Evolutionary conservation across 2,888 invertebrate genomes (phyloP).

Genomic region (Cephus sareptanus): DNA sequence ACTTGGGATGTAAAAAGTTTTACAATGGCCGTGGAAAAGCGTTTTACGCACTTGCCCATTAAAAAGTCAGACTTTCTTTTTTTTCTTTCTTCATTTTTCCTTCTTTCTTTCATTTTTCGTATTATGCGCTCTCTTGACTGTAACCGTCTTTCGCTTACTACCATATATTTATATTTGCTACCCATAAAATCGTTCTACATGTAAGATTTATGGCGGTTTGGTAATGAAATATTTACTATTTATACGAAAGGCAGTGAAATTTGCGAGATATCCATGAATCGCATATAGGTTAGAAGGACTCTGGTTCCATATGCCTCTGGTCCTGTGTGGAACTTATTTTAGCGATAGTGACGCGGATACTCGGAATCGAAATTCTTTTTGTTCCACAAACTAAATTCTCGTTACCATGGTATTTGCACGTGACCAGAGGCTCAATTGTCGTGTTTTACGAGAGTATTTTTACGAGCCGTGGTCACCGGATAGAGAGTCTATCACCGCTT

Average conservation of each 20-base stretch:
- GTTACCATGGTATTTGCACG: slow-evolving; percentile 35
- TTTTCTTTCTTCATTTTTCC: background rate
- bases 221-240: background rate
- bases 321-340: background rate
- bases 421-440: slow-evolving; percentile 31
- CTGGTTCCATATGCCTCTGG: background rate
- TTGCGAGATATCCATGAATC: background rate
- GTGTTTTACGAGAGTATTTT: slow-evolving; percentile 39
- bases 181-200: background rate
- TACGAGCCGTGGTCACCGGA: slow-evolving; percentile 26
- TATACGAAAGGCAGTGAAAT: background rate
- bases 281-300: background rate
- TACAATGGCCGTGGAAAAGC: background rate
- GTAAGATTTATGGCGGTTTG: background rate
- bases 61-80: background rate
- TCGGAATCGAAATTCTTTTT: slow-evolving; percentile 20
- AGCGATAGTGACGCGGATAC: slow-evolving; percentile 9
- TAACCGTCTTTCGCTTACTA: background rate
- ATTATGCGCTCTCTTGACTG: background rate
- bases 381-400: slow-evolving; percentile 22
- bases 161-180: background rate
- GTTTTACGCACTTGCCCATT: slow-evolving; percentile 1
- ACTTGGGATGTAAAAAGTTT: background rate
- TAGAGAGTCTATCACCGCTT: slow-evolving; percentile 32
- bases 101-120: background rate